Conservation (phyloP, 1,140 invertebrate genomes). For the Drosophila ercepeae region DNA sequence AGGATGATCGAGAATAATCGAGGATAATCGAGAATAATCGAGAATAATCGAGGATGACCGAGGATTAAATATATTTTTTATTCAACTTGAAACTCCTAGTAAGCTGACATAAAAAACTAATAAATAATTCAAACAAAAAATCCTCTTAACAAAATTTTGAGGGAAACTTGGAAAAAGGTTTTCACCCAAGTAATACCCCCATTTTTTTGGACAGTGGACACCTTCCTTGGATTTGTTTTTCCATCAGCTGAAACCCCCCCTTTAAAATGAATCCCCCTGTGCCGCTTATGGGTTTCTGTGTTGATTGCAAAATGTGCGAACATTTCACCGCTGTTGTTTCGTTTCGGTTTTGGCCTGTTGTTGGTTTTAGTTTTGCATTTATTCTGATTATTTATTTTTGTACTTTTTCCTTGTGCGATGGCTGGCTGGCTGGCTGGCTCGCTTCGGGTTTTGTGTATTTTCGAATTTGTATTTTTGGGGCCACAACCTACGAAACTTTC, state of each 20-base stretch:
- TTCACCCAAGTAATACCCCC: background rate
- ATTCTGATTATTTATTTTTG: conserved; percentile 58
- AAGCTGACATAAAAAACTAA: no score
- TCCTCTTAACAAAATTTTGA: no score
- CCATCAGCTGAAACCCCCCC: background rate
- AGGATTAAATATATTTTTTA: no score
- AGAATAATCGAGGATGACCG: no score
- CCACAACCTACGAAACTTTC: conserved; percentile 63
- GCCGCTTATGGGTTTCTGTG: conserved; percentile 7
- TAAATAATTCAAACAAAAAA: no score
- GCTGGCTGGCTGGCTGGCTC: conserved; percentile 2
- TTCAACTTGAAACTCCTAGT: no score
- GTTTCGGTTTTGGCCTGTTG: no score
- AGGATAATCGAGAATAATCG: no score
- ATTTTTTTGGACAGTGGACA: background rate
- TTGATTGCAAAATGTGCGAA: conserved; percentile 59
- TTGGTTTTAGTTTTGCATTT: conserved; percentile 50
- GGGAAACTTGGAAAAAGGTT: no score
- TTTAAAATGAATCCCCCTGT: background rate
- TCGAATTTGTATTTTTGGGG: conserved; percentile 52
- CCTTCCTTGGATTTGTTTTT: conserved; percentile 21
- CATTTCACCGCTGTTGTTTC: conserved; percentile 26
- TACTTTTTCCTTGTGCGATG: conserved; percentile 18
- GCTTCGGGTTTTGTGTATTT: conserved; percentile 23
- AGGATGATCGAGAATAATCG: no score